phyloP scores from a whole-genome alignment of 2,797 vertebrate species.

The Crax fasciolata region DNA sequence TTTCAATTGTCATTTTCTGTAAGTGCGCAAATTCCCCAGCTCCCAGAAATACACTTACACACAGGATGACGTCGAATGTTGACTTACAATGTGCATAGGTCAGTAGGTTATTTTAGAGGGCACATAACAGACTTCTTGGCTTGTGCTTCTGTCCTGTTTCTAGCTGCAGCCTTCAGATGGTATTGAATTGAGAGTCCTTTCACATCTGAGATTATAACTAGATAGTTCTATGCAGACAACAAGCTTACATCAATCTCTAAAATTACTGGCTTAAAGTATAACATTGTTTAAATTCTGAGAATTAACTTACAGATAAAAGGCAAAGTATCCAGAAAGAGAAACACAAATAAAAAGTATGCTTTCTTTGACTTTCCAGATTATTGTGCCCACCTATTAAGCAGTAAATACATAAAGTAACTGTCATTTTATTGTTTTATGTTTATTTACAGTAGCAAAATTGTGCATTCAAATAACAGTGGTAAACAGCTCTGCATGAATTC shows the following conservation, averaged over 20 bases:
- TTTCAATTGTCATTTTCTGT: background rate
- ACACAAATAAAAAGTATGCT: background rate
- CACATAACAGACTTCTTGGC: background rate
- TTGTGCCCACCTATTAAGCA: background rate
- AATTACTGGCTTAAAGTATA: background rate
- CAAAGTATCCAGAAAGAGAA: background rate
- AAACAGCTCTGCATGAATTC: background rate
- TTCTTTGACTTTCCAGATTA: background rate
- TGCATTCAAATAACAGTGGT: background rate
- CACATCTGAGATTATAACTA: background rate
- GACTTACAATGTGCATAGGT: background rate
- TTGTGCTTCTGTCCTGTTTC: background rate
- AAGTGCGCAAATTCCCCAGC: background rate
- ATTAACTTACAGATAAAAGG: background rate
- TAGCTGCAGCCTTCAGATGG: background rate
- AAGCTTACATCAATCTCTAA: background rate
- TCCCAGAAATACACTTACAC: background rate
- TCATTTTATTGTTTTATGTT: background rate
- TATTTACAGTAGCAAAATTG: background rate
- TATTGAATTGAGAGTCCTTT: background rate
- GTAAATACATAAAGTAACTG: slow-evolving; percentile 27
- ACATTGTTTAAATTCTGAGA: background rate
- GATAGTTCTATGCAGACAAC: background rate
- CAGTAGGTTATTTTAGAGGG: slow-evolving; percentile 11
- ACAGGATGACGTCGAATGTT: background rate